Evolutionary conservation across 2,888 invertebrate species (phyloP), one percentile per base, ranked within the genome.

Genomic region (Melanotus villosus): DNA sequence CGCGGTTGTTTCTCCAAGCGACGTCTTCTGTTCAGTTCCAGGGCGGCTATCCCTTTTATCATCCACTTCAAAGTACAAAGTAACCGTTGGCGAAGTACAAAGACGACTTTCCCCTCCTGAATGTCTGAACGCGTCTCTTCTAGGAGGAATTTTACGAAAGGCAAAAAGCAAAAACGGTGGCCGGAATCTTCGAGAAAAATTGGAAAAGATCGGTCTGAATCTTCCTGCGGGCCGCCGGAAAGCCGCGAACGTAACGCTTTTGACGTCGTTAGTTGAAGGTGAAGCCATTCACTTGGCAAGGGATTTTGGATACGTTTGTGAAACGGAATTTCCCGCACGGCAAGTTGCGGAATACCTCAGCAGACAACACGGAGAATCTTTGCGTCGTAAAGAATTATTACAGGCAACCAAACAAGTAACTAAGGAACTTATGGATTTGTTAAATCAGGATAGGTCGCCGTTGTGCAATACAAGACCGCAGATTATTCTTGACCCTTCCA

Each of bases 131-230:
- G 99, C 99, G 14, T 99, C 98, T 38, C 89, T 99, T 54, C 89
- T 99, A 43, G 99, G 99, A 41, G 99, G 99, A 64, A 99, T 99
- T 32, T 88, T 99, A 60, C 90, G 99, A 85, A 93, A 98, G 94
- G 99, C 99, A 69, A 99, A 99, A 86, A 99, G 99, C 84, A 99
- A 99, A 90, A 99, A 99, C 87, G 99, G 99, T 41, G 99, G 99
- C 1, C 89, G 99, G 73, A 90, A 98, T 73, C 89, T 99, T 70
- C 89, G 99, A 79, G 99, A 99, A 86, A 99, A 99, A 84, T 87
- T 99, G 84, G 99, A 99, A 85, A 98, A 98, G 87, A 98, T 99
- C 80, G 99, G 99, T 36, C 90, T 99, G 68, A 98, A 98, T 87
- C 87, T 99, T 75, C 99, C 99, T 6, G 99, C 99, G 14, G 99